phyloP scores from a whole-genome alignment of 2,113 vertebrate species.

The Rallus limicola region DNA sequence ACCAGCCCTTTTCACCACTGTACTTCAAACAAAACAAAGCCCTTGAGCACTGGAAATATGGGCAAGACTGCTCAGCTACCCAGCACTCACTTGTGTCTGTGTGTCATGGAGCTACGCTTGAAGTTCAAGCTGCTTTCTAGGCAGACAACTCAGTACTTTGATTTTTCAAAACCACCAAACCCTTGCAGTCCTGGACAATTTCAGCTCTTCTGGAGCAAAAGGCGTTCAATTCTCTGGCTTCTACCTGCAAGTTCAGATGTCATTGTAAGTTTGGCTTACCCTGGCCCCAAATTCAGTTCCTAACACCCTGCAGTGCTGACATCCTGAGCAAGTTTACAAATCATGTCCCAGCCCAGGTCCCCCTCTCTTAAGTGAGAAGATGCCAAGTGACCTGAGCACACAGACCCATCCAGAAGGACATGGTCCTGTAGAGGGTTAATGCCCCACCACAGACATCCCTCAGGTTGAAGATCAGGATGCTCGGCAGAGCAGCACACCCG shows the following conservation, averaged over 20 bases:
- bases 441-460: neutral
- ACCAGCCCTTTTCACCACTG: neutral
- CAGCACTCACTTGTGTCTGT: fast-evolving
- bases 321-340: neutral
- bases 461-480: fast-evolving
- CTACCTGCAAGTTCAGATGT: neutral
- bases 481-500: fast-evolving
- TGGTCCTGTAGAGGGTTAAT: fast-evolving
- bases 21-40: neutral
- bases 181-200: neutral
- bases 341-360: neutral
- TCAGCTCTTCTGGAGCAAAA: neutral
- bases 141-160: fast-evolving
- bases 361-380: neutral
- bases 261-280: neutral
- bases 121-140: neutral
- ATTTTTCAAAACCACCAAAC: neutral
- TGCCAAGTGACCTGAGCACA: fast-evolving
- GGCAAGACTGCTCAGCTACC: neutral
- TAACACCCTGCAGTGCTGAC: neutral
- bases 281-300: neutral
- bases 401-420: fast-evolving
- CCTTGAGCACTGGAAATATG: neutral
- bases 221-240: neutral
- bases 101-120: neutral